Evolutionary conservation across 2,888 invertebrate species (phyloP), one percentile per base, ranked within the genome.

Genomic region (Rhopalosiphum nymphaeae): DNA sequence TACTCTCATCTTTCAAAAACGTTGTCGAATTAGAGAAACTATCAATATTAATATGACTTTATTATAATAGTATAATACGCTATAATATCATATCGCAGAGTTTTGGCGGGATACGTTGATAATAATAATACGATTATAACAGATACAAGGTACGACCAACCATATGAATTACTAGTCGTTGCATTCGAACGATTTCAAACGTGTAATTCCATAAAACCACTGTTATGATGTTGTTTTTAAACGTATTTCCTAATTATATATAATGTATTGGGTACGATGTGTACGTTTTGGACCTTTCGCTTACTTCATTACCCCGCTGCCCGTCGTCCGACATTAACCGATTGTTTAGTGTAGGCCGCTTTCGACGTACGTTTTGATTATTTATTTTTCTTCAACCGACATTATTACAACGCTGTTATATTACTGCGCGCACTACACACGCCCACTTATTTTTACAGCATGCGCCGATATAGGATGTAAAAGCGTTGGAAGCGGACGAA

Each of bases 401-500:
- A 78, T 42, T 78, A 36, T 78, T 78, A 78, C 78, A 78, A 21
- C 16, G 78, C 36, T 36, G 78, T 67, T n/a, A 78, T 78, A 78
- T n/a, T n/a, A n/a, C 7, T 16, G 21, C 7, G 1, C 36, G 16
- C 21, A 57, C 57, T 57, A 26, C 2, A 57, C 57, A 78, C 78
- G 78, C 78, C 78, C 36, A 36, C 78, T 36, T 7, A 42, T 78
- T 78, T 78, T 78, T 36, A 36, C 78, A 21, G 36, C 2, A 9
- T n/a, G n/a, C 78, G 3, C 78, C 36, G 21, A 36, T 78, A 36
- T 78, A 25, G 78, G 78, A 78, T 78, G 36, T 78, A 36, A 78
- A 78, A 78, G 21, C 36, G 36, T 78, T 9, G 78, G 49, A 67
- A 89, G 44, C 92, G 42, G 36, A 67, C 89, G 93, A 93, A 89